Conservation (phyloP, 1,140 invertebrate species). For the Rhagoletis zephyria region DNA sequence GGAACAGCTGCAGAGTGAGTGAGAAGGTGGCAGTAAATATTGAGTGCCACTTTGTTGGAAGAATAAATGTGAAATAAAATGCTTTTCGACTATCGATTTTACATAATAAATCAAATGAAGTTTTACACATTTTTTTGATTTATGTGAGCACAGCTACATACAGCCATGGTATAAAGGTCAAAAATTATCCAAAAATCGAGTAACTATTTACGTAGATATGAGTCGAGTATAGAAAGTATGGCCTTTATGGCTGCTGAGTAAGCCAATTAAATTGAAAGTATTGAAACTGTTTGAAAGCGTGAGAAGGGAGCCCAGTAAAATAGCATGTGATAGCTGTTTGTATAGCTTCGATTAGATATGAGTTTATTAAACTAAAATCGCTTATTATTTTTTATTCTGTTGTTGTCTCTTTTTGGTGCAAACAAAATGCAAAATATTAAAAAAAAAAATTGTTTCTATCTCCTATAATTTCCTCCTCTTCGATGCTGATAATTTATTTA, state of each 20-base stretch:
- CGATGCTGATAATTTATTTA: too few relatives aligned
- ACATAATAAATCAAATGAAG: constrained; percentile 47
- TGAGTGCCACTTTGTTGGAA: constrained; percentile 2
- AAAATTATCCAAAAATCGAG: not conserved
- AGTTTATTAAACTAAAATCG: too few relatives aligned
- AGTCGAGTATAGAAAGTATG: not conserved
- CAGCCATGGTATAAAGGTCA: constrained; percentile 7
- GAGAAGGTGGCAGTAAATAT: too few relatives aligned
- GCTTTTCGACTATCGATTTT: constrained; percentile 41
- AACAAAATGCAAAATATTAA: too few relatives aligned
- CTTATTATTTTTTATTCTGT: too few relatives aligned
- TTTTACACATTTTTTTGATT: constrained; percentile 51
- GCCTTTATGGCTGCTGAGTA: not conserved
- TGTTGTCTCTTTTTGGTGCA: too few relatives aligned
- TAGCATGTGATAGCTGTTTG: too few relatives aligned
- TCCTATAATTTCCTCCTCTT: too few relatives aligned
- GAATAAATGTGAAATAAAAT: constrained; percentile 45
- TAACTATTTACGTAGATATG: not conserved
- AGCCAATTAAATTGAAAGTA: constrained; percentile 38
- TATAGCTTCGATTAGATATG: too few relatives aligned
- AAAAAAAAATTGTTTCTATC: too few relatives aligned
- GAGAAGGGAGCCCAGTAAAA: too few relatives aligned
- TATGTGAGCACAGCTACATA: not conserved
- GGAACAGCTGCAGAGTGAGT: not conserved
- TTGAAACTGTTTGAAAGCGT: not conserved